These are phyloP conservation scores for Dipodomys stephensi DNA, from an alignment of 2,113 vertebrate species.

Conservation along the genomic window DNA sequence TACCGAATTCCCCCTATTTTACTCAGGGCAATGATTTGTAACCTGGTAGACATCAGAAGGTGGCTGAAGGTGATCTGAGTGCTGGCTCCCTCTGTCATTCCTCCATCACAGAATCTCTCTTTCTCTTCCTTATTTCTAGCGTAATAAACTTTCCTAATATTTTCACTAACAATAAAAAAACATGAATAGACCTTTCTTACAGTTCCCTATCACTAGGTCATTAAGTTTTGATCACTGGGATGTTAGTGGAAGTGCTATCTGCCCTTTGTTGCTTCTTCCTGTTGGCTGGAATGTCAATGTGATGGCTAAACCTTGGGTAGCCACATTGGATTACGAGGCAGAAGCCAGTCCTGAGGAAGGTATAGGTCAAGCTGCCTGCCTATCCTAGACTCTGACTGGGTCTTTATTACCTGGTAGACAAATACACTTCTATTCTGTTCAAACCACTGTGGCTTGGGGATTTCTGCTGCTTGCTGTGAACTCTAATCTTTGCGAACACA, in stretches of 20 bases:
- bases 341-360: neutral
- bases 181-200: neutral
- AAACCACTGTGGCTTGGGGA: neutral
- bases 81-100: no score
- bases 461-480: neutral
- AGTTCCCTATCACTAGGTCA: neutral
- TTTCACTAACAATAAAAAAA: no score
- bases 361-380: neutral
- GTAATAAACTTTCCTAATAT: no score
- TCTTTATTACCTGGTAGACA: neutral
- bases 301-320: constrained; percentile 8
- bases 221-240: neutral
- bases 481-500: neutral
- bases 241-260: neutral
- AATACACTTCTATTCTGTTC: neutral
- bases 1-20: no score
- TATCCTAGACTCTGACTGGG: neutral
- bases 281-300: neutral
- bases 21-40: no score
- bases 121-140: no score
- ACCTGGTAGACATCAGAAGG: no score
- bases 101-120: no score
- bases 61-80: no score
- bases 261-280: neutral
- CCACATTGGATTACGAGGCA: neutral